Evolutionary conservation across 2,888 invertebrate genomes (phyloP).

Genomic region (Drosophila putrida): DNA sequence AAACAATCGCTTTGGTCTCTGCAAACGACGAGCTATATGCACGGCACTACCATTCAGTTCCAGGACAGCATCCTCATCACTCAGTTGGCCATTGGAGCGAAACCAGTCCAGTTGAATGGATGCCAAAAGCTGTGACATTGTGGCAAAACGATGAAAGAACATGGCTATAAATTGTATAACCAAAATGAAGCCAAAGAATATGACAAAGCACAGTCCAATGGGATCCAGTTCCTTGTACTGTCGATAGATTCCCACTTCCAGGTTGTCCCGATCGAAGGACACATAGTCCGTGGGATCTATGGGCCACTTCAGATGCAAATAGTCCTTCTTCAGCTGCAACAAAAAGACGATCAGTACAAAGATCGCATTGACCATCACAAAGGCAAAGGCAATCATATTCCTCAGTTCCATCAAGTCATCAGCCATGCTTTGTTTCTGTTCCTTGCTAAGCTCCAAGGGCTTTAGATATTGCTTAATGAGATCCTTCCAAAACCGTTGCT

Average conservation of each 20-base stretch:
- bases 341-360: constrained; percentile 91
- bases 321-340: constrained; percentile 90
- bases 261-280: constrained; percentile 85
- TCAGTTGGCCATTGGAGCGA: constrained; percentile 72
- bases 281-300: constrained; percentile 87
- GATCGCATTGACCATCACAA: constrained; percentile 91
- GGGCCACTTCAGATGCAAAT: constrained; percentile 90
- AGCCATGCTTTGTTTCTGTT: constrained; percentile 86
- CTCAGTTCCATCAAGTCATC: constrained; percentile 86
- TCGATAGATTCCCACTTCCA: constrained; percentile 86
- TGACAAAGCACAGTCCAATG: constrained; percentile 90
- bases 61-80: constrained; percentile 85
- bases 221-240: constrained; percentile 90
- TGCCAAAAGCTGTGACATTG: constrained; percentile 91
- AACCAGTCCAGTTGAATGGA: constrained; percentile 88
- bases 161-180: constrained; percentile 91
- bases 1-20: constrained; percentile 85
- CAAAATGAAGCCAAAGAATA: constrained; percentile 90
- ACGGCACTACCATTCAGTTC: constrained; percentile 88
- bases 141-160: constrained; percentile 91
- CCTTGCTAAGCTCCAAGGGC: constrained; percentile 89
- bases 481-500: constrained; percentile 92
- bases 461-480: constrained; percentile 91
- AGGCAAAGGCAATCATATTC: constrained; percentile 89
- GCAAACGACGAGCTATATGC: constrained; percentile 87